Base-by-base conservation (phyloP, 2,888 invertebrate species). In the Macrophya alboannulata region DNA sequence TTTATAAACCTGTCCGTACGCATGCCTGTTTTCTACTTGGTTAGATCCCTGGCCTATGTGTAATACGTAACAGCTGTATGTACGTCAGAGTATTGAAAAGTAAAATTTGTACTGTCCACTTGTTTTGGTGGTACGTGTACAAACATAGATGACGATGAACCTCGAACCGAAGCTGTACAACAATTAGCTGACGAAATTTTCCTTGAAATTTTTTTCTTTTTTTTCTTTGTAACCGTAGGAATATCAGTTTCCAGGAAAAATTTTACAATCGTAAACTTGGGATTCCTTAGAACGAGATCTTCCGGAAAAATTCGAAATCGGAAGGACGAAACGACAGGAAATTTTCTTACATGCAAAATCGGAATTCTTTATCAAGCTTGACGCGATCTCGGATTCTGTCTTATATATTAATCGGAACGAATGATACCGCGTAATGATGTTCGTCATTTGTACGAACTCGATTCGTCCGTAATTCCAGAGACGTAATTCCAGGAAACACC, bases 401-500 rank as follows among this genome's bases (percentile, higher is more conserved):
- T 68, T 25, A 25, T 4, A 4, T 0, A 21, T 25, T 9, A 25
- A 25, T 62, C 62, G 62, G 21, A 31, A 12, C 15, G 17, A 68
- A 37, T 68, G 12, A 37, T 68, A 31, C 68, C 37, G 37, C 37
- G 37, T n/a, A 68, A 37, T 68, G 68, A 37, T 5, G 37, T 8
- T 31, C 15, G 37, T 17, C 25, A 62, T 31, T 62, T 68, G 0
- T 17, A 17, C 12, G 17, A 68, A 17, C 17, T 37, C 68, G 6
- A 15, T 68, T 68, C 31, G 37, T 68, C 17, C 43, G 40, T n/a
- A n/a, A 40, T 40, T 43, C 8, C 9, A n/a, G 21, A 74, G 43
- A 74, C 45, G 25, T 15, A 12, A 74, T 74, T 74, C 45, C 74
- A 45, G 45, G 74, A 48, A 74, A 9, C 12, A 45, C 37, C 37